phyloP scores from a whole-genome alignment of 2,888 invertebrate genomes.

The Xestia c-nigrum region DNA sequence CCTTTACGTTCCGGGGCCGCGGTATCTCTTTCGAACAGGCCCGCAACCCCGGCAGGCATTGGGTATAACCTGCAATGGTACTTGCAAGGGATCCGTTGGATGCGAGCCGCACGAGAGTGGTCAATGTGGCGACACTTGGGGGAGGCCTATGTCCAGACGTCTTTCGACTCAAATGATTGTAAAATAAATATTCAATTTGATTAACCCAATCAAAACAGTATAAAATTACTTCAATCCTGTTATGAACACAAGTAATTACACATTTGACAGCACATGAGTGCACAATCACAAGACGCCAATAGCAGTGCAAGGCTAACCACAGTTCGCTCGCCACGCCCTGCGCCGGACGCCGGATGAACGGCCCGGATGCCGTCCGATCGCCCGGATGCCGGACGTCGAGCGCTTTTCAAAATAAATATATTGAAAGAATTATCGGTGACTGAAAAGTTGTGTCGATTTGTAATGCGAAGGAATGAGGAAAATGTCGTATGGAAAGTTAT shows the following conservation, averaged over 20 bases:
- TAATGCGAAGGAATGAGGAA: background rate
- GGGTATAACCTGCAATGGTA: no score
- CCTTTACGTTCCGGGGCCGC: no score
- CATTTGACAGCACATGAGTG: constrained; percentile 26
- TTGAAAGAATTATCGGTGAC: constrained; percentile 21
- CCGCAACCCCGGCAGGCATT: no score
- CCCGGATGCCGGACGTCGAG: constrained; percentile 24
- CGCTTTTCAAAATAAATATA: constrained; percentile 39
- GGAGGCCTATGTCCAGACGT: no score
- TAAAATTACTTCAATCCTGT: constrained; percentile 11
- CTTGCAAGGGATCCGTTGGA: no score
- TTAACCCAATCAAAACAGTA: background rate
- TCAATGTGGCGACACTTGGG: no score
- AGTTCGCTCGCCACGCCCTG: constrained; percentile 13
- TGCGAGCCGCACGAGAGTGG: no score
- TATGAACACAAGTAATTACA: constrained; percentile 21
- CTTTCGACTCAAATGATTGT: no score
- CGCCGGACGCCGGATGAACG: constrained; percentile 43
- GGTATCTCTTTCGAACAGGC: no score
- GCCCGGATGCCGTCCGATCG: constrained; percentile 41
- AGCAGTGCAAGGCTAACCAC: constrained; percentile 37
- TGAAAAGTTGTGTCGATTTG: background rate
- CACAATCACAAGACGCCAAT: constrained; percentile 48
- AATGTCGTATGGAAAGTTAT: background rate
- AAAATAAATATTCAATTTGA: background rate